Base-by-base conservation (phyloP, 2,113 vertebrate genomes). In the Microcebus griseorufus region DNA sequence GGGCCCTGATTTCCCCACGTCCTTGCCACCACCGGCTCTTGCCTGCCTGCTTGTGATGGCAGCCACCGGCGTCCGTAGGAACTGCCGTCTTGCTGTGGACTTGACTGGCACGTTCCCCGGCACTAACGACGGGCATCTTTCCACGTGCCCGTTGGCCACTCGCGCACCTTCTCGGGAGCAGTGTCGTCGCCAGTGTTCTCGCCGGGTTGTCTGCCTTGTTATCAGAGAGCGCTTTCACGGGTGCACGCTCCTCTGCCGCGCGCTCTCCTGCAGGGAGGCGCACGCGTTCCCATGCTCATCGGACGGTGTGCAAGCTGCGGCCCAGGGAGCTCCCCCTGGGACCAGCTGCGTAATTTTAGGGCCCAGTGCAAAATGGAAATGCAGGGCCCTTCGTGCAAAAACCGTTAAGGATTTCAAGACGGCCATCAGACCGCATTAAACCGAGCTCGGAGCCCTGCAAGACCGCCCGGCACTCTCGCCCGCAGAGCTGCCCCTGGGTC, bases 11-110 rank as follows among this genome's bases (percentile, higher is more conserved):
- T 76, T 48, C 73, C 14, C 72, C 72, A 17, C 39, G 8, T 27
- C 72, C 72, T 45, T 11, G 73, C 58, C 55, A 6, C 2, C 34
- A 1, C 60, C 12, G 18, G 32, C 4, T 11, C 0, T 2, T 2
- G 9, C 5, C 45, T 11, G 64, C 42, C 72, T 34, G 12, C 51
- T 8, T 7, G 13, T 10, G 13, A 20, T 2, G 16, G 39, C 5
- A 9, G 23, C 25, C 55, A 1, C 9, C 6, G 25, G 0, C 0
- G 1, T 7, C 37, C 23, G 45, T 13, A 17, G 32, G 32, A 22
- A 3, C 37, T 12, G 60, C 37, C 29, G 0, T 11, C 37, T 34
- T 18, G 2, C 1, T 0, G 32, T 3, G n/a, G 65, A 4, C 34
- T 34, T 37, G 91, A 55, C 17, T 48, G 2, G 75, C 34, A 25